A percentile compares a stretch with the other conserved stretches of the same genome.
Conservation (phyloP, 2,888 invertebrate species). For the Polymixis flavicincta region DNA sequence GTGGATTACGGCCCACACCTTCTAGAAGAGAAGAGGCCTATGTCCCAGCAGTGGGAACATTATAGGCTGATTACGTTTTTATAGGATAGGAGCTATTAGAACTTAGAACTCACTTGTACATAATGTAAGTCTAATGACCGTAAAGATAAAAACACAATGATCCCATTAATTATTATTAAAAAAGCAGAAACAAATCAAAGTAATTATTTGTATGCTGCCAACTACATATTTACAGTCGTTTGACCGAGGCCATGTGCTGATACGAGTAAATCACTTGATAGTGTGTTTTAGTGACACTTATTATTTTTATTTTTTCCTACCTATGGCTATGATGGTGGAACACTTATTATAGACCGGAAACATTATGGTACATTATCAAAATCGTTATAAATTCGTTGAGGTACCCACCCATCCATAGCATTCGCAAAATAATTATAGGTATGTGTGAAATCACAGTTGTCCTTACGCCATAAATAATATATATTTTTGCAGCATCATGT, state of each 20-base stretch:
- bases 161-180: conserved; percentile 32
- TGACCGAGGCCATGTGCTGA: conserved; percentile 46
- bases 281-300: background rate
- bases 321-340: background rate
- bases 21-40: no score
- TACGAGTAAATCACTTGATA: conserved; percentile 52
- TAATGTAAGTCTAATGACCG: conserved; percentile 32
- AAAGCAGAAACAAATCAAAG: conserved; percentile 23
- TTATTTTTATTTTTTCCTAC: background rate
- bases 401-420: background rate
- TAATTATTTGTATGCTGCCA: conserved; percentile 22
- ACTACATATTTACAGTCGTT: conserved; percentile 28
- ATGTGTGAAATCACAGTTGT: background rate
- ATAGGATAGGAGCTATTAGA: background rate
- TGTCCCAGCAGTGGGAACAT: no score
- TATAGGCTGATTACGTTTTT: no score
- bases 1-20: no score
- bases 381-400: conserved; percentile 4
- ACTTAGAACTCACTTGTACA: conserved; percentile 1
- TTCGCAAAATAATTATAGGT: background rate
- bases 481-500: background rate
- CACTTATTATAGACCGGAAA: conserved; percentile 4
- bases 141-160: conserved; percentile 53
- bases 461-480: background rate
- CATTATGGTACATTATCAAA: conserved; percentile 18